A percentile compares a stretch with the other conserved stretches of the same genome.
These are phyloP conservation scores for Pristionchus pacificus DNA, from an alignment of 1,140 invertebrate species.

Conservation along the genomic window DNA sequence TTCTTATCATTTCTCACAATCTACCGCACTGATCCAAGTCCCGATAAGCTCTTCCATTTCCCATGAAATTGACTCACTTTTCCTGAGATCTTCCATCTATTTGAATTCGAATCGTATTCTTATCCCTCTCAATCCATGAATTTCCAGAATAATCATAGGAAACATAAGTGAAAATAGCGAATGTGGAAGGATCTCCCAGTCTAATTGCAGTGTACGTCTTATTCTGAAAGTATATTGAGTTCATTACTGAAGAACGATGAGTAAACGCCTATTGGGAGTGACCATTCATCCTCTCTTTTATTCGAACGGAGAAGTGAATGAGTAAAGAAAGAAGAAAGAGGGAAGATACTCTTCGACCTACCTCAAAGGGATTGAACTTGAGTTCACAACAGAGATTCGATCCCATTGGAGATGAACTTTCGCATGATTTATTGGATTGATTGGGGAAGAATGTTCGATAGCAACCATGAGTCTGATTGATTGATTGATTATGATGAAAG, in stretches of 20 bases:
- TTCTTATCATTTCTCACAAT: too few species aligned
- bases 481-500: conserved; percentile 5
- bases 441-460: conserved; percentile 40
- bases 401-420: conserved; percentile 17
- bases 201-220: conserved; percentile 34
- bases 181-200: conserved; percentile 30
- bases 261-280: too few species aligned
- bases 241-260: neutral
- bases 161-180: conserved; percentile 33
- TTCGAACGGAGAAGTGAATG: too few species aligned
- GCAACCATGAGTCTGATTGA: conserved; percentile 15
- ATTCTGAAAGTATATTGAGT: conserved; percentile 6
- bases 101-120: conserved; percentile 28
- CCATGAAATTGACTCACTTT: too few species aligned
- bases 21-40: too few species aligned
- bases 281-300: too few species aligned
- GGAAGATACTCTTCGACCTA: too few species aligned
- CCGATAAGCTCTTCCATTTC: too few species aligned
- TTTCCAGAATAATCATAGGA: conserved; percentile 30
- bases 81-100: conserved; percentile 36
- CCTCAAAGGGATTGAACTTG: conserved; percentile 33
- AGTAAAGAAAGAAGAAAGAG: too few species aligned
- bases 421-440: conserved; percentile 24
- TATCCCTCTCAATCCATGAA: conserved; percentile 32
- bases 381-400: conserved; percentile 37